Percentiles rank a stretch among this genome's conserved stretches.
Evolutionary conservation across 2,797 vertebrate genomes (phyloP).

Genomic region (Peromyscus eremicus): DNA sequence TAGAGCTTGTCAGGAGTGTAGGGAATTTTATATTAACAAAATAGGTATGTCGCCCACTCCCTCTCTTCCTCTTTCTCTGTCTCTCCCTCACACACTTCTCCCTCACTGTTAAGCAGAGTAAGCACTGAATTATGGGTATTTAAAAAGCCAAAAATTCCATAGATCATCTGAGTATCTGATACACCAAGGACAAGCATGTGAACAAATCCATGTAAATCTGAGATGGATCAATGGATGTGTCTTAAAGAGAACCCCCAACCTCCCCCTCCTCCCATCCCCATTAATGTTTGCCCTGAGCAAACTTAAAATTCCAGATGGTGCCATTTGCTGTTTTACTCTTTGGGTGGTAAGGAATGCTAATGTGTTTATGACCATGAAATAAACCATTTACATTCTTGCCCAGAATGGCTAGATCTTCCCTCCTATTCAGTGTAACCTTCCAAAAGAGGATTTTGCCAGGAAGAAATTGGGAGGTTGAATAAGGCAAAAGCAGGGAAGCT

Average conservation of each 20-base stretch:
- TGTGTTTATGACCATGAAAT: conserved; percentile 40
- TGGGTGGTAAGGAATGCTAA: conserved; percentile 57
- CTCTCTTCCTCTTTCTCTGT: neutral
- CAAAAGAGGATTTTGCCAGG: neutral
- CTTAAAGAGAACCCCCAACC: conserved; percentile 2
- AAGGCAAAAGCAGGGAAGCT: neutral
- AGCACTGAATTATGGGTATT: neutral
- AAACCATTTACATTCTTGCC: conserved; percentile 29
- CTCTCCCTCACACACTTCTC: neutral
- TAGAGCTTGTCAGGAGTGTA: neutral
- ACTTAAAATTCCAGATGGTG: conserved; percentile 58
- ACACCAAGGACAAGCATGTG: neutral
- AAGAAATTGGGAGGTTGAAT: conserved; percentile 7
- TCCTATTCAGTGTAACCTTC: conserved; percentile 10
- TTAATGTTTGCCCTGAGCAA: neutral
- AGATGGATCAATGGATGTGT: conserved; percentile 32
- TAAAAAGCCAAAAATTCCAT: neutral
- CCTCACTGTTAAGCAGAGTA: neutral
- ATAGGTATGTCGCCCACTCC: neutral
- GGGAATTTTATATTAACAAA: conserved; percentile 31
- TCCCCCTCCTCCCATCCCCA: neutral
- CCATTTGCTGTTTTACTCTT: conserved; percentile 67
- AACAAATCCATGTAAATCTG: neutral
- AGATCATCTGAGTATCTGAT: neutral
- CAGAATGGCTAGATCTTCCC: neutral